Conservation (phyloP, 2,113 vertebrate genomes). For the Cervus canadensis region DNA sequence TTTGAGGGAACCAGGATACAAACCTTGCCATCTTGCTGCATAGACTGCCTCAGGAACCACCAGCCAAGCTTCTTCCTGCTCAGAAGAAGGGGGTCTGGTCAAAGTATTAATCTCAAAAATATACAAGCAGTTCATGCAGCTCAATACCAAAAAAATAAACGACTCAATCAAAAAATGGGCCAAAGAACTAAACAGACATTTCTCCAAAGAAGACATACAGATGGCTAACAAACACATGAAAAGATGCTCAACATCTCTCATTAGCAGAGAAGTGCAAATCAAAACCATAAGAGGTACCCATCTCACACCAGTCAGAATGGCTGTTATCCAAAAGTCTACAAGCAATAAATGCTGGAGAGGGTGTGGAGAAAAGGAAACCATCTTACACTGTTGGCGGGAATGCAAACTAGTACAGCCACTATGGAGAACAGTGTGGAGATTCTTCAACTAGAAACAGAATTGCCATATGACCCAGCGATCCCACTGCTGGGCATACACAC, state of each 20-base stretch:
- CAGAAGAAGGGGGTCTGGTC: neutral
- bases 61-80: neutral
- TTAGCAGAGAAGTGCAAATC: neutral
- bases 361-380: neutral
- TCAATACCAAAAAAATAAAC: neutral
- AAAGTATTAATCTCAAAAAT: neutral
- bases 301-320: neutral
- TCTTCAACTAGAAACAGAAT: neutral
- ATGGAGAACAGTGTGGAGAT: neutral
- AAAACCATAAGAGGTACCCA: neutral
- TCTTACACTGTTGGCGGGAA: neutral
- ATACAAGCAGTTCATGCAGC: neutral
- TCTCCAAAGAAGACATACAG: neutral
- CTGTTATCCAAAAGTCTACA: neutral
- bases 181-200: neutral
- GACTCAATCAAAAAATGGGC: neutral
- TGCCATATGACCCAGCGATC: neutral
- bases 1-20: fast-evolving
- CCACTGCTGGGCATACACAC: fast-evolving
- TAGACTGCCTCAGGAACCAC: neutral
- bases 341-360: neutral
- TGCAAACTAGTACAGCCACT: neutral
- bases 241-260: neutral
- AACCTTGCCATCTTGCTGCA: neutral
- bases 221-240: neutral